A percentile compares a stretch with the other conserved stretches of the same genome.
These are phyloP conservation scores for Congeria kusceri DNA, from an alignment of 2,888 invertebrate genomes.

Conservation along the genomic window DNA sequence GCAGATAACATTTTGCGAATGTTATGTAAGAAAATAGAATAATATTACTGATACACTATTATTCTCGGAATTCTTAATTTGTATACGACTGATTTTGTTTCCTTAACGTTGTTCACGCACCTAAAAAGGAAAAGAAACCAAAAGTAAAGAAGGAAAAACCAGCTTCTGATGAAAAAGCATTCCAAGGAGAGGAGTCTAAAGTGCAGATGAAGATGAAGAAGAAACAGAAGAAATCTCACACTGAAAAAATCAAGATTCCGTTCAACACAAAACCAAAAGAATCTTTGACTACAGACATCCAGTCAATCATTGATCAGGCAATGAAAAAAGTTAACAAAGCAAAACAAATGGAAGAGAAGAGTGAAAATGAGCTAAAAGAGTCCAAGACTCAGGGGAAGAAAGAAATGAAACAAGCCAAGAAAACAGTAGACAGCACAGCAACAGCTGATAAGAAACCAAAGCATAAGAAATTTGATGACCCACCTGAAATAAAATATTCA, in stretches of 20 bases:
- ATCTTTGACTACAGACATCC: background rate
- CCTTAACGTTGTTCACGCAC: slow-evolving; percentile 22
- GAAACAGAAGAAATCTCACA: background rate
- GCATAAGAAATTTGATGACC: slow-evolving; percentile 23
- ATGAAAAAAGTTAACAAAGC: background rate
- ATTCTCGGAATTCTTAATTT: too few species aligned
- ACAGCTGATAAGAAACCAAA: background rate
- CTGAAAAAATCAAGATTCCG: background rate
- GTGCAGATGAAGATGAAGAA: slow-evolving; percentile 26
- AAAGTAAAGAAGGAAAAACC: slow-evolving; percentile 15
- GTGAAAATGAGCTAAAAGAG: background rate
- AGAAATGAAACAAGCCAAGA: slow-evolving; percentile 6
- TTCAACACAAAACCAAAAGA: slow-evolving; percentile 1
- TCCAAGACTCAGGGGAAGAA: background rate
- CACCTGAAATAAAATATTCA: background rate
- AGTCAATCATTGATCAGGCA: background rate
- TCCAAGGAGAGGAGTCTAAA: slow-evolving; percentile 35
- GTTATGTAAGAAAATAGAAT: too few species aligned
- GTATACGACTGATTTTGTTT: slow-evolving; percentile 3
- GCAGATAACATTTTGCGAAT: too few species aligned
- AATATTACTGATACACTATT: too few species aligned
- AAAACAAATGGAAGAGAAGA: too few species aligned
- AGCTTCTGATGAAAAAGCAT: slow-evolving; percentile 20
- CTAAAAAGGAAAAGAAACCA: slow-evolving; percentile 22
- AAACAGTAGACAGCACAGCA: background rate